Base-by-base conservation (phyloP, 2,797 vertebrate species). In the Lithobates sylvaticus region DNA sequence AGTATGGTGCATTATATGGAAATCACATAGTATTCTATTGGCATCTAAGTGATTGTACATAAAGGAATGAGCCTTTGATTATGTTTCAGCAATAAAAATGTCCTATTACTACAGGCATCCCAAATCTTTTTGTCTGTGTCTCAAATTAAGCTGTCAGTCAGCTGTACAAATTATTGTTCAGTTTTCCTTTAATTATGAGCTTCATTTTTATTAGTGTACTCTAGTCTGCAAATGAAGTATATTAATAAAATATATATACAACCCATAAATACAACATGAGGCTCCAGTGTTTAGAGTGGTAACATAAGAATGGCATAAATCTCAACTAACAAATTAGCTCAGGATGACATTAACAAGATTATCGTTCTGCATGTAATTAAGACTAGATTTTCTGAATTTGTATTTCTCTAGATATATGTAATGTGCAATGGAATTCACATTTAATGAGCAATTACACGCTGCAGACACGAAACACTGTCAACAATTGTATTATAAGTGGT, bases 371-470 rank as follows among this genome's bases (percentile, higher is more conserved):
- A 71, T 80, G 71, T 73, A 81, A 85, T 85, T 85, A 80, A 75
- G 32, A 36, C 34, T 65, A 29, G 32, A 34, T 54, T 73, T 29
- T 12, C 23, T 26, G 39, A 39, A 78, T 78, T 58, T 50, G 23
- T 8, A 42, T 32, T 78, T 79, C 76, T 67, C 69, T 5, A 75
- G 70, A 75, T 75, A 65, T 75, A 73, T 85, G 69, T 29, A 72
- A 74, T 72, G 70, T 75, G 39, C 72, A 68, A 65, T 81, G 42
- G 39, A 75, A 58, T 69, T 85, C 71, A 75, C 74, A 74, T 68
- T 44, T 85, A 85, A 81, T 80, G 77, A 80, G 77, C 70, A 85
- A 75, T 80, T 85, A 75, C 54, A 47, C 29, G 73, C 61, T 47
- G 79, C 32, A 36, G 64, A 74, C 77, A 80, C 68, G 71, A 76